A percentile compares a stretch with the other conserved stretches of the same genome.
These are phyloP conservation scores for Acanthosoma haemorrhoidale DNA, from an alignment of 2,888 invertebrate species.

Conservation along the genomic window DNA sequence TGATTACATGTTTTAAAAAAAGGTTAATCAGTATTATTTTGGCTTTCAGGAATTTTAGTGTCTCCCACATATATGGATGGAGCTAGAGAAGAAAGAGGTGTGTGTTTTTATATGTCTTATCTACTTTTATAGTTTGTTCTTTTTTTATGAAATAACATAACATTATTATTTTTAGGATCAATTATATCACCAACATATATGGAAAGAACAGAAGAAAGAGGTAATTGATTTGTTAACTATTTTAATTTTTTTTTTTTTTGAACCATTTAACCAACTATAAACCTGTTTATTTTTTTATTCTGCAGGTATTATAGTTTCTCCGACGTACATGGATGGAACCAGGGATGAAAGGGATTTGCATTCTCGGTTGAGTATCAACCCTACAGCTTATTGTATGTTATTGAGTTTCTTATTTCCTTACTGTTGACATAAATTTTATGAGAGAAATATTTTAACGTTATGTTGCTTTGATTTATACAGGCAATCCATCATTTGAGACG, in stretches of 20 bases:
- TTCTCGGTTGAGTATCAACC: neutral
- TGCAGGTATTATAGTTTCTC: slow-evolving; percentile 14
- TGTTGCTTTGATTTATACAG: neutral
- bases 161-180: no score
- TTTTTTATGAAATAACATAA: no score
- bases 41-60: slow-evolving; percentile 3
- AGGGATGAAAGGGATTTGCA: slow-evolving; percentile 1
- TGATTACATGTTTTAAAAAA: neutral
- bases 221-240: neutral
- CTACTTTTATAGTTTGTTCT: no score
- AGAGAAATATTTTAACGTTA: neutral
- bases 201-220: neutral
- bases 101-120: neutral
- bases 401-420: neutral
- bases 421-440: neutral
- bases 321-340: slow-evolving; percentile 16
- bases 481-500: neutral
- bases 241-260: neutral
- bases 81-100: neutral
- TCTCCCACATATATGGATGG: slow-evolving; percentile 19
- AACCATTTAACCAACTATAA: neutral
- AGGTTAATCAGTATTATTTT: neutral
- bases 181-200: no score
- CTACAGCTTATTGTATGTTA: neutral
- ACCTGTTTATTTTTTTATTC: neutral